Evolutionary conservation across 2,797 vertebrate species (phyloP).

Genomic region (Artibeus lituratus): DNA sequence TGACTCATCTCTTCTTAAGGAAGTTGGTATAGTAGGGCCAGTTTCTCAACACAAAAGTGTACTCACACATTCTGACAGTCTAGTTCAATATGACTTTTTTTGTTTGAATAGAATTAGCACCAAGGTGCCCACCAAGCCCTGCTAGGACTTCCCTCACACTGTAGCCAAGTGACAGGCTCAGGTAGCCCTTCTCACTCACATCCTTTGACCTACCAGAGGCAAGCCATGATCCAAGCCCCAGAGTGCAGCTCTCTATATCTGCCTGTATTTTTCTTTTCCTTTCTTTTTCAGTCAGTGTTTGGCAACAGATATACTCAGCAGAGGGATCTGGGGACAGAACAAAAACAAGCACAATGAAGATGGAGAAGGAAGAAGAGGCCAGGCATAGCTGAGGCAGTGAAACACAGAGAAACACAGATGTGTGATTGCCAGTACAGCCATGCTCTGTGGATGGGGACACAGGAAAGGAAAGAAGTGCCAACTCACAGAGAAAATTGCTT

Average conservation of each 20-base stretch:
- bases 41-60: neutral
- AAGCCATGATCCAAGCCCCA: neutral
- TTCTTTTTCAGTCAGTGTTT: neutral
- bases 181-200: rapidly evolving
- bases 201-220: neutral
- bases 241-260: rapidly evolving
- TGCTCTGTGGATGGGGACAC: too few relatives aligned
- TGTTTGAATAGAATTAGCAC: neutral
- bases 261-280: neutral
- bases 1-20: neutral
- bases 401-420: rapidly evolving
- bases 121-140: neutral
- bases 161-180: neutral
- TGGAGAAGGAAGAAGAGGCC: neutral
- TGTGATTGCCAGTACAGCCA: too few relatives aligned
- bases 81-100: neutral
- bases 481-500: neutral
- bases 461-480: neutral
- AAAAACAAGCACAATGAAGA: neutral
- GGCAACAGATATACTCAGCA: neutral
- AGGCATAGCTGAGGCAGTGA: neutral
- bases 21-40: neutral
- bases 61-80: neutral
- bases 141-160: neutral
- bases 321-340: neutral